Base-by-base conservation (phyloP, 2,888 invertebrate genomes). In the Phorcus lineatus region DNA sequence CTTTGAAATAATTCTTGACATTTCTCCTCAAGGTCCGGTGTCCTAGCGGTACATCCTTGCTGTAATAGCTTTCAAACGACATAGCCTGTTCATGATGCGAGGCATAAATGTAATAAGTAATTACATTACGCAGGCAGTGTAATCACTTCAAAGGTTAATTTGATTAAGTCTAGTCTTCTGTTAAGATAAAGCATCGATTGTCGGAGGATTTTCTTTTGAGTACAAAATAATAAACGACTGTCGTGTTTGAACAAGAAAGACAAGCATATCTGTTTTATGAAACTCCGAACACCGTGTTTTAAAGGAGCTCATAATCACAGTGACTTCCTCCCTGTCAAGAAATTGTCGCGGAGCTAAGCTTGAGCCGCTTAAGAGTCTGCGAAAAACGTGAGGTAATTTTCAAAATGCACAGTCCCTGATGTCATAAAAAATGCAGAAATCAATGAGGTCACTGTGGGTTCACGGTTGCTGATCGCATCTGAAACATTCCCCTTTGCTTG, bases 301-400 rank as follows among this genome's bases (percentile, higher is more conserved):
- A 28, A 28, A n/a, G 9, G 7, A 11, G 11, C 47, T n/a, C 7
- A 24, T 22, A 24, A 24, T 24, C 16, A 24, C 22, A 9, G 16
- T 62, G 62, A 62, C 62, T 22, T 62, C 62, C 24, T 62, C 24
- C 28, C 24, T 28, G 28, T 24, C 62, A 62, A 62, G 24, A 11
- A 24, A 22, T 28, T 16, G 22, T 62, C 62, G 62, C 28, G 28
- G 16, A 16, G n/a, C 2, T 16, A 28, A 62, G 28, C 17, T 24
- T 17, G 28, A 62, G 24, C 13, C 24, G 62, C 24, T 62, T 62
- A 24, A 62, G 62, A 62, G 28, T 22, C 28, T 4, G 16, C 4
- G 28, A 62, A 62, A 62, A 62, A 62, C 62, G 62, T 62, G 62
- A 62, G 62, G 28, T 24, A 28, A 62, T 62, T 62, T 62, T 62